phyloP scores from a whole-genome alignment of 2,888 invertebrate genomes.

The Spodoptera picta region DNA sequence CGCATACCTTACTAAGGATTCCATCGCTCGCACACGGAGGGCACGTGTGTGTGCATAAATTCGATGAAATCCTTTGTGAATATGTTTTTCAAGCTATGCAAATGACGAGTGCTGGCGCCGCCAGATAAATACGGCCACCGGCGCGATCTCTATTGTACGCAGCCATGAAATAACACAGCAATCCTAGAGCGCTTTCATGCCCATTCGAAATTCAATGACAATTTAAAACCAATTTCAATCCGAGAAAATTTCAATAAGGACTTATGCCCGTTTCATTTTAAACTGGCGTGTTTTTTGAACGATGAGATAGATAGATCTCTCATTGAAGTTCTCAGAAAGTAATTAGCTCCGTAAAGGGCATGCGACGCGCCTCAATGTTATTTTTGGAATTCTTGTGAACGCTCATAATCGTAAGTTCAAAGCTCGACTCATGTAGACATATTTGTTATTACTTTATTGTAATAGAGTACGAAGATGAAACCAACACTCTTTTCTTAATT shows the following conservation, averaged over 20 bases:
- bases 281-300: constrained; percentile 39
- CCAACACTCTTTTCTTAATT: background rate
- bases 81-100: constrained; percentile 67
- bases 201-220: constrained; percentile 53
- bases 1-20: constrained; percentile 63
- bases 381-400: constrained; percentile 30
- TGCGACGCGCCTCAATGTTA: constrained; percentile 23
- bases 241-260: constrained; percentile 56
- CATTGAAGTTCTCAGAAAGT: constrained; percentile 55
- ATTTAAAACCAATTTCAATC: constrained; percentile 63
- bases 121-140: constrained; percentile 60
- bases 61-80: constrained; percentile 72
- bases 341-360: constrained; percentile 46
- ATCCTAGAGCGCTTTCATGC: constrained; percentile 39
- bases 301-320: constrained; percentile 37
- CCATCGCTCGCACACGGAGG: constrained; percentile 60
- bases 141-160: constrained; percentile 40
- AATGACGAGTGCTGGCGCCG: constrained; percentile 63
- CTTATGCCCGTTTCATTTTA: constrained; percentile 36
- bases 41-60: constrained; percentile 80
- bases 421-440: constrained; percentile 9
- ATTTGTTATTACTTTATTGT: background rate
- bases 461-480: background rate
- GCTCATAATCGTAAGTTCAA: constrained; percentile 14
- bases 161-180: constrained; percentile 48